Evolutionary conservation across 2,113 vertebrate species (phyloP), one percentile per base, ranked within the genome.

Genomic region (Seriola dumerili): DNA sequence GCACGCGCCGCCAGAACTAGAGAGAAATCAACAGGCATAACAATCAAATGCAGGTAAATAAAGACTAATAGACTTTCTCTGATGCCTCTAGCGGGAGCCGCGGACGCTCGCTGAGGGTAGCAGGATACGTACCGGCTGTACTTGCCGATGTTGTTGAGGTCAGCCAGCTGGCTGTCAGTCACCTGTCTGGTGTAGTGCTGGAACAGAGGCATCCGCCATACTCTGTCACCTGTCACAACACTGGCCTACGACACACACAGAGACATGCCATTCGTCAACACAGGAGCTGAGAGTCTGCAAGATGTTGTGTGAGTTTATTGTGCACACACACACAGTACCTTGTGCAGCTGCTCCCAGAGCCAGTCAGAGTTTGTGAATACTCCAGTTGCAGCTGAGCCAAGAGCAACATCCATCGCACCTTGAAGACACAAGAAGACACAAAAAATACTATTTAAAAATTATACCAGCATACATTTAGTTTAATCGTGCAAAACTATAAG

Each of bases 121-220:
- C 1, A 16, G 72, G 72, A 80, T 83, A 83, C 80, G 42, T 91
- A 99, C 98, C 96, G 96, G 81, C 97, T 97, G 84, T 97, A 97
- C 85, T 99, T 99, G 25, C 98, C 98, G 17, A 99, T 21, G 90
- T 99, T 99, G 91, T 97, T 99, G 76, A 99, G 81, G 91, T 99
- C 98, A n/a, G 98, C 98, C 78, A 99, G 96, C 38, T 96, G 96
- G 82, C 96, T 94, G 34, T 99, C 97, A 44, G 96, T 95, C 61
- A 99, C 92, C 91, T 99, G 98, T 89, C 88, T 96, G 72, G 96
- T 97, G 84, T 99, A 99, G 89, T 99, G 98, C 52, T 99, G 95
- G 91, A 97, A 99, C 76, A 99, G 96, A 75, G 98, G 98, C 98
- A 99, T 99, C 83, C 98, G 96, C 98, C 98, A 99, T 61, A 99